phyloP scores from a whole-genome alignment of 2,888 invertebrate species.

The Nemotelus pantherinus region DNA sequence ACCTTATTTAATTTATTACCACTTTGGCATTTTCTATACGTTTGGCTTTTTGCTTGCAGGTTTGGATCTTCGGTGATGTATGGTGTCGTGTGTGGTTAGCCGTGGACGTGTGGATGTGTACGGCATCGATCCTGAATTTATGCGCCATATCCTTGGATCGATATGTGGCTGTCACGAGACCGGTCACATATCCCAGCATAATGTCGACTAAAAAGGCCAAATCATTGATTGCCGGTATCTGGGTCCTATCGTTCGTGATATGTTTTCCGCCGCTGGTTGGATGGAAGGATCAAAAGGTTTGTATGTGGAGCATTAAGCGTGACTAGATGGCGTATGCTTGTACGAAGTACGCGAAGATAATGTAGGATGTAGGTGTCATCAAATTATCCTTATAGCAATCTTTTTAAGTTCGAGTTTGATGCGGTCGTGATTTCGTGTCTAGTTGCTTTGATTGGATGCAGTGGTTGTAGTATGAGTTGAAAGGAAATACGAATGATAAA shows the following conservation, averaged over 20 bases:
- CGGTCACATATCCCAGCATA: slow-evolving; percentile 93
- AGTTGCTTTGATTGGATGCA: no score
- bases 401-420: not conserved
- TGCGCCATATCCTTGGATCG: slow-evolving; percentile 95
- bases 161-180: slow-evolving; percentile 96
- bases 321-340: not conserved
- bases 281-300: slow-evolving; percentile 83
- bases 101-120: slow-evolving; percentile 98
- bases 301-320: slow-evolving; percentile 50
- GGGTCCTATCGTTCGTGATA: slow-evolving; percentile 95
- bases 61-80: slow-evolving; percentile 96
- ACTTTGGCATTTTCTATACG: not conserved
- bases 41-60: slow-evolving; percentile 66
- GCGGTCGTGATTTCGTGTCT: not conserved
- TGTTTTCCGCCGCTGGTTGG: slow-evolving; percentile 96
- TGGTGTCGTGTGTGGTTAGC: slow-evolving; percentile 98
- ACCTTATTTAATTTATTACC: slow-evolving; percentile 35
- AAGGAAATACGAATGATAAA: no score
- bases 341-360: not conserved
- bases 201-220: slow-evolving; percentile 88
- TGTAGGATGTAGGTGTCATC: not conserved
- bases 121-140: slow-evolving; percentile 94
- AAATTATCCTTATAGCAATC: not conserved
- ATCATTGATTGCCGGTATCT: slow-evolving; percentile 87
- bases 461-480: no score